phyloP scores from a whole-genome alignment of 2,797 vertebrate species.

The Pseudotriccus pelzelni region DNA sequence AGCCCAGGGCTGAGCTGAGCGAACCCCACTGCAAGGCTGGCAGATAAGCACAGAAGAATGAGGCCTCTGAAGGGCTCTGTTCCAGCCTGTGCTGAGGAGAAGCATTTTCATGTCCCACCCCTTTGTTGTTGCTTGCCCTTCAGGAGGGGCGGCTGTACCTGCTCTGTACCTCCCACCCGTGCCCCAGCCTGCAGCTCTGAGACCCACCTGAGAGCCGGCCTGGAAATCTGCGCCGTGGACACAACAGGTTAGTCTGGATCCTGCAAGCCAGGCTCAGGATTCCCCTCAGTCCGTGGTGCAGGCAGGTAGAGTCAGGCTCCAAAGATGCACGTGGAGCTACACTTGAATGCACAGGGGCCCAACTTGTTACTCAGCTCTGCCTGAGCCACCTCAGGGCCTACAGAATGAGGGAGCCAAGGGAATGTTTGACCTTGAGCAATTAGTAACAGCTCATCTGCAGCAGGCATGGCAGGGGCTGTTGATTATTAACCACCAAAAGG shows the following conservation, averaged over 20 bases:
- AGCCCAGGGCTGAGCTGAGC: neutral
- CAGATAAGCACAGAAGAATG: neutral
- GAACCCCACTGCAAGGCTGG: neutral
- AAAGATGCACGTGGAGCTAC: neutral
- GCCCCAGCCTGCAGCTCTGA: neutral
- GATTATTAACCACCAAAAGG: neutral
- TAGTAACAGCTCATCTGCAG: neutral
- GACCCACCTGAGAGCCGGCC: neutral
- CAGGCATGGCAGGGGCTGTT: neutral
- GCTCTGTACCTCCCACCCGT: neutral
- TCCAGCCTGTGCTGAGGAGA: neutral
- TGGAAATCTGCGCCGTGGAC: neutral
- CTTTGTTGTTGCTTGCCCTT: neutral
- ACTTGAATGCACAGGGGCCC: neutral
- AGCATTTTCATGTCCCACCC: neutral
- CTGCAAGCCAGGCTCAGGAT: neutral
- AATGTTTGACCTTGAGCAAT: neutral
- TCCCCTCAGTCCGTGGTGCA: neutral
- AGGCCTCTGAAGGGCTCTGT: neutral
- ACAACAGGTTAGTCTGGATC: neutral
- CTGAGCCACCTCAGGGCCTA: neutral
- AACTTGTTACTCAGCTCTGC: neutral
- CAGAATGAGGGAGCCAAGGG: neutral
- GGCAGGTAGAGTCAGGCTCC: neutral
- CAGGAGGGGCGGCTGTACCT: neutral